Conservation (phyloP, 2,113 vertebrate genomes). For the Seriola aureovittata region DNA sequence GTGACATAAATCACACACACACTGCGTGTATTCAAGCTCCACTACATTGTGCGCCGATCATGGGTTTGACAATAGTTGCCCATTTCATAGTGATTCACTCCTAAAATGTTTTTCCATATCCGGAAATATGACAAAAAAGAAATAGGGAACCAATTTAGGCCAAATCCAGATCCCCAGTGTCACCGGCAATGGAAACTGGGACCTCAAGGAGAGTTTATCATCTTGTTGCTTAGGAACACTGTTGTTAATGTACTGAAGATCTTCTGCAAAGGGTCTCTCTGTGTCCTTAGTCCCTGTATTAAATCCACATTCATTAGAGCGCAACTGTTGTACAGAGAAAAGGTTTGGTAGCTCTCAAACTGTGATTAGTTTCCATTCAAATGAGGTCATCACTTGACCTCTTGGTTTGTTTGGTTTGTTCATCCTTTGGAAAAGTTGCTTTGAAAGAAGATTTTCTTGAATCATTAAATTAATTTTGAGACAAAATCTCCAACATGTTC, state of each 20-base stretch:
- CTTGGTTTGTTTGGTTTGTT: neutral
- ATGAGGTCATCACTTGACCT: neutral
- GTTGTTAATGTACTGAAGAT: slow-evolving; percentile 17
- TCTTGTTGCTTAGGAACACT: slow-evolving; percentile 55
- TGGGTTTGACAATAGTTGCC: neutral
- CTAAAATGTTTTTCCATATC: slow-evolving; percentile 24
- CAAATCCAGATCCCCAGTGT: neutral
- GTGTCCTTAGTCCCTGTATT: neutral
- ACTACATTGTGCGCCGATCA: neutral
- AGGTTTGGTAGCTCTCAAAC: neutral
- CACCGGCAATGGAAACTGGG: neutral
- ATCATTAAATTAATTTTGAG: neutral
- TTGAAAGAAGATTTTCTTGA: neutral
- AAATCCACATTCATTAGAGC: neutral
- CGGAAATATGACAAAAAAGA: slow-evolving; percentile 4
- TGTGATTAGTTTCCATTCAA: neutral
- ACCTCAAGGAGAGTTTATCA: slow-evolving; percentile 3
- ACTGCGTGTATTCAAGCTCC: neutral
- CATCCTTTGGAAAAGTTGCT: neutral
- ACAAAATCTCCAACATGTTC: neutral
- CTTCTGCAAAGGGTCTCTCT: neutral
- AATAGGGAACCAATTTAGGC: neutral
- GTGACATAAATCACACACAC: slow-evolving; percentile 9
- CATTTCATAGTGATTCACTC: slow-evolving; percentile 1
- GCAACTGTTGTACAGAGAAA: neutral